phyloP scores from a whole-genome alignment of 1,140 invertebrate genomes.

The Drosophila truncata region DNA sequence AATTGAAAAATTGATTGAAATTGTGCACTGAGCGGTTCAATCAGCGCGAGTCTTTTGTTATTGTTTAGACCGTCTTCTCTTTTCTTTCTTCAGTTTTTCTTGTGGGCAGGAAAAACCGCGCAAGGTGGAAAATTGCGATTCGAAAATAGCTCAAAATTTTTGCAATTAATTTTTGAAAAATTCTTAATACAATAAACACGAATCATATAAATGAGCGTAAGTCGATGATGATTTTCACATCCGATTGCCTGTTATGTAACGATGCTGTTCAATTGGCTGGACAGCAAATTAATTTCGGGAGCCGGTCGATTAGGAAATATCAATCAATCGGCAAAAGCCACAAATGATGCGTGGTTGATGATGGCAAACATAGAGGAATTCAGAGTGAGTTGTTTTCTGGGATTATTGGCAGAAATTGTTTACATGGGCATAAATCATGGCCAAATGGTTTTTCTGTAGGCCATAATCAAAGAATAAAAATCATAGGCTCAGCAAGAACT shows the following conservation, averaged over 20 bases:
- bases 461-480: neutral
- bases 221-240: conserved; percentile 6
- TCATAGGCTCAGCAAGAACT: neutral
- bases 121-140: conserved; percentile 52
- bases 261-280: conserved; percentile 14
- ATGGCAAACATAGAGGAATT: conserved; percentile 21
- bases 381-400: neutral
- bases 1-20: conserved; percentile 71
- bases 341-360: conserved; percentile 22
- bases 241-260: conserved; percentile 18
- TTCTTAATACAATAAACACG: conserved; percentile 67
- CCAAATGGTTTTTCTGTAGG: conserved; percentile 6
- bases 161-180: conserved; percentile 72
- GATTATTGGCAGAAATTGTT: conserved; percentile 13
- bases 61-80: conserved; percentile 49
- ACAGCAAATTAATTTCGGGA: conserved; percentile 33
- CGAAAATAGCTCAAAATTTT: conserved; percentile 60
- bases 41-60: conserved; percentile 53
- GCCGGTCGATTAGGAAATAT: conserved; percentile 26
- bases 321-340: conserved; percentile 40
- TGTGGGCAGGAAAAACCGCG: conserved; percentile 14
- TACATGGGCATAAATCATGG: conserved; percentile 29
- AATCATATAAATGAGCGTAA: neutral
- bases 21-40: conserved; percentile 63
- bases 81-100: neutral